Evolutionary conservation across 2,113 vertebrate genomes (phyloP).

Genomic region (Panthera tigris): DNA sequence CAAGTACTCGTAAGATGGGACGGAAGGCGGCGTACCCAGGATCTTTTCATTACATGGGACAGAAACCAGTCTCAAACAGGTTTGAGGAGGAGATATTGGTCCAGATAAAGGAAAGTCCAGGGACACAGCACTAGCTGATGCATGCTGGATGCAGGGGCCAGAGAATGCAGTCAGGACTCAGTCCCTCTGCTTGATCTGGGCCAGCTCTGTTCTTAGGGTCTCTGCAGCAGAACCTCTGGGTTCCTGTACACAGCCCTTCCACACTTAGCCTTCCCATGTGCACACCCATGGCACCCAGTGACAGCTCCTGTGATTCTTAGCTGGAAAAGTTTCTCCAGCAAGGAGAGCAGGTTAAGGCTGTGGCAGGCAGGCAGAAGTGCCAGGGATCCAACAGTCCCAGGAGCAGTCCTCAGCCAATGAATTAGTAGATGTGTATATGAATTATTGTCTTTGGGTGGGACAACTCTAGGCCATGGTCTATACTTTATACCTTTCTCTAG

Average conservation of each 20-base stretch:
- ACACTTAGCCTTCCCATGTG: neutral
- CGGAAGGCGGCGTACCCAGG: neutral
- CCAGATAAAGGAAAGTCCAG: neutral
- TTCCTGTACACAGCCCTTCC: neutral
- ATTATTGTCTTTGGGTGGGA: neutral
- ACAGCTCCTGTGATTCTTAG: neutral
- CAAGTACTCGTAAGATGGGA: neutral
- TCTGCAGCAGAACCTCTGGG: neutral
- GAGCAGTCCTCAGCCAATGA: neutral
- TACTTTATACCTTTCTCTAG: neutral
- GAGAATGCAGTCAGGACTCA: too few relatives aligned
- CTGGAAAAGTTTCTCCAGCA: neutral
- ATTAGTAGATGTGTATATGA: neutral
- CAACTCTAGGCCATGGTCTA: neutral
- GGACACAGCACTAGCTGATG: neutral
- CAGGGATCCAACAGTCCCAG: neutral
- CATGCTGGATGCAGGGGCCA: accelerated
- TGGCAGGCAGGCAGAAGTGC: neutral
- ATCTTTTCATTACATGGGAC: neutral
- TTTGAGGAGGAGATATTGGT: neutral
- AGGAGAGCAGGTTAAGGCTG: neutral
- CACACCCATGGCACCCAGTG: accelerated
- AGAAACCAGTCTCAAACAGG: neutral
- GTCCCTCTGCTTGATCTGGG: neutral
- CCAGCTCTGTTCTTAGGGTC: neutral